Evolutionary conservation across 2,113 vertebrate genomes (phyloP).

Genomic region (Prinia subflava): DNA sequence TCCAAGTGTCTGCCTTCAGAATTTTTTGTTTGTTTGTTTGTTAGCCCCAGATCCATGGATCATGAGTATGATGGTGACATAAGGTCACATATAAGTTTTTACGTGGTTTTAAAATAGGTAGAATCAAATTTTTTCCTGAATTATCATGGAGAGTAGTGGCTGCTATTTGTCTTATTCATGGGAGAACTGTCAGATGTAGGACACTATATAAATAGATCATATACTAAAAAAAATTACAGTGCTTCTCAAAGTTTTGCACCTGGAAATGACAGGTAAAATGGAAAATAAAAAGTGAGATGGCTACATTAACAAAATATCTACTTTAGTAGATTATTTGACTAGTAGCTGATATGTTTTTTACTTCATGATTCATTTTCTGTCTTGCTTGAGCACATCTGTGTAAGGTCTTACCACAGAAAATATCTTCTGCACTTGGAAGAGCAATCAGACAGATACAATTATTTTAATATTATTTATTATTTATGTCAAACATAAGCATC

Average conservation of each 20-base stretch:
- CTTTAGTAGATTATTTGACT: background rate
- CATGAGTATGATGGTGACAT: background rate
- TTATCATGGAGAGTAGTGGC: accelerated
- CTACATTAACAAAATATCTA: background rate
- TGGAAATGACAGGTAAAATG: background rate
- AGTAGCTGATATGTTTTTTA: background rate
- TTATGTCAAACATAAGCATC: background rate
- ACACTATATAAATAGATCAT: background rate
- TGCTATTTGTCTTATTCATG: background rate
- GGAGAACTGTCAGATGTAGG: background rate
- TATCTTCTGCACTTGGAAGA: background rate
- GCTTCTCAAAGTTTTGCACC: background rate
- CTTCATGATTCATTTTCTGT: background rate
- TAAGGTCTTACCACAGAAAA: background rate
- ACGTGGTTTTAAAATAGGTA: background rate
- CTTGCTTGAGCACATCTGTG: background rate
- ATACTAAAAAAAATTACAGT: background rate
- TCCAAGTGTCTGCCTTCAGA: background rate
- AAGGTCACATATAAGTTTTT: background rate
- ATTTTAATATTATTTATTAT: background rate
- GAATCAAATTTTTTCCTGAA: background rate
- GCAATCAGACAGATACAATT: background rate
- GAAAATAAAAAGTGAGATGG: background rate
- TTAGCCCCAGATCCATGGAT: background rate
- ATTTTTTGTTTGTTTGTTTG: background rate